phyloP scores from a whole-genome alignment of 2,113 vertebrate species.

The Crotalus helleri region DNA sequence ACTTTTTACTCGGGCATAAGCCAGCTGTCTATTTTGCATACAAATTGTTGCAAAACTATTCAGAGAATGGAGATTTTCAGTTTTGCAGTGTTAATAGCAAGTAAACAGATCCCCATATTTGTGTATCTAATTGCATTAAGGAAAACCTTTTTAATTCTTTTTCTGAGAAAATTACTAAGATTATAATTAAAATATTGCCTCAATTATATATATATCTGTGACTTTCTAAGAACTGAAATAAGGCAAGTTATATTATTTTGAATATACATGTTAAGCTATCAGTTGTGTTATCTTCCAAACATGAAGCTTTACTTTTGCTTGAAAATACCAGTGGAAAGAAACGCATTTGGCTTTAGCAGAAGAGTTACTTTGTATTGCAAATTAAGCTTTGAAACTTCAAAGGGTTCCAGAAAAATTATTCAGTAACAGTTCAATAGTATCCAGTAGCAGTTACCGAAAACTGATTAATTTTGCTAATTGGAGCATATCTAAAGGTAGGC shows the following conservation, averaged over 20 bases:
- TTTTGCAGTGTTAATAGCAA: not conserved
- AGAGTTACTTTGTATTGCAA: not conserved
- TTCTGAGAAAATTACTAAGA: no score
- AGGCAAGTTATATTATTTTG: not conserved
- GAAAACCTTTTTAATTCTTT: not conserved
- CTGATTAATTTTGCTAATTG: slow-evolving; percentile 4
- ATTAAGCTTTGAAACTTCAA: slow-evolving; percentile 17
- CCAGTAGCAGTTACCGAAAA: slow-evolving; percentile 8
- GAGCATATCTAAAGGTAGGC: not conserved
- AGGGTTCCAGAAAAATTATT: slow-evolving; percentile 3
- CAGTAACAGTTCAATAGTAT: not conserved
- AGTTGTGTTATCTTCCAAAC: not conserved
- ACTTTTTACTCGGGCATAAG: not conserved
- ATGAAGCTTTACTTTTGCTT: not conserved
- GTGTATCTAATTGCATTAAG: not conserved
- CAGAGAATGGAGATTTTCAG: not conserved
- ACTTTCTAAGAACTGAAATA: not conserved
- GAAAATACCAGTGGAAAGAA: not conserved
- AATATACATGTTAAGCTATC: not conserved
- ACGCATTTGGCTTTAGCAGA: not conserved
- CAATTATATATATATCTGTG: not conserved
- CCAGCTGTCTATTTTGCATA: not conserved
- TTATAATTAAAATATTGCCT: no score
- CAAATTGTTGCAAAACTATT: not conserved
- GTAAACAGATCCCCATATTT: not conserved